A percentile compares a stretch with the other conserved stretches of the same genome.
Evolutionary conservation across 2,797 vertebrate genomes (phyloP).

Genomic region (Kryptolebias ocellatus): DNA sequence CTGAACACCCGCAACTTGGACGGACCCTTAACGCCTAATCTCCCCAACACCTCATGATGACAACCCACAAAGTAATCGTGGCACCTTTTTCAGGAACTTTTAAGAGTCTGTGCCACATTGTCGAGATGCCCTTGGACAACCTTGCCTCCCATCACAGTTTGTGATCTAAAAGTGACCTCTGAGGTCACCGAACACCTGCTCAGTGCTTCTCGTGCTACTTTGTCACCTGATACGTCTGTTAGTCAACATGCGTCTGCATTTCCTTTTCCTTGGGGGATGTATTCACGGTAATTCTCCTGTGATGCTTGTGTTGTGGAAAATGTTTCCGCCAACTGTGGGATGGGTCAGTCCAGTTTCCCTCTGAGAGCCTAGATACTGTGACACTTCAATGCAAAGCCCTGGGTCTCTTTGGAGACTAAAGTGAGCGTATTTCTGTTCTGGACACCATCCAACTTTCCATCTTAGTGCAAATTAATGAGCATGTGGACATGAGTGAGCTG

Average conservation of each 20-base stretch:
- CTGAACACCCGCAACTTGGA: conserved; percentile 63
- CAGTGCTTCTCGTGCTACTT: background rate
- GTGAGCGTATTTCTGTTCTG: conserved; percentile 13
- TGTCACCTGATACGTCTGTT: conserved; percentile 14
- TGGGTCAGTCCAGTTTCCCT: background rate
- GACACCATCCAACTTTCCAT: conserved; percentile 35
- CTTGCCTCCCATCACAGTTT: conserved; percentile 1
- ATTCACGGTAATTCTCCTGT: background rate
- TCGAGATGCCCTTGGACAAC: background rate
- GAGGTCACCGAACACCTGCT: conserved; percentile 11
- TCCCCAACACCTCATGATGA: conserved; percentile 1
- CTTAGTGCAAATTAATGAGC: background rate
- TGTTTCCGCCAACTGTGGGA: conserved; percentile 24
- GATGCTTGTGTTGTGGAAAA: conserved; percentile 44
- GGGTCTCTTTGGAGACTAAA: conserved; percentile 25
- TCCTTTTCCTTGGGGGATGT: background rate
- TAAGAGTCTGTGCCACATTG: background rate
- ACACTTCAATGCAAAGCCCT: conserved; percentile 23
- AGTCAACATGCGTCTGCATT: conserved; percentile 16
- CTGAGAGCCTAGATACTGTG: background rate
- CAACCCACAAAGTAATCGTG: background rate
- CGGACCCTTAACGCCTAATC: conserved; percentile 21
- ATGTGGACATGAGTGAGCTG: background rate
- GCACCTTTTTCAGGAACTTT: background rate
- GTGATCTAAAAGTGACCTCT: conserved; percentile 6